Evolutionary conservation across 2,797 vertebrate genomes (phyloP), one percentile per base, ranked within the genome.

Genomic region (Neopelma chrysocephalum): DNA sequence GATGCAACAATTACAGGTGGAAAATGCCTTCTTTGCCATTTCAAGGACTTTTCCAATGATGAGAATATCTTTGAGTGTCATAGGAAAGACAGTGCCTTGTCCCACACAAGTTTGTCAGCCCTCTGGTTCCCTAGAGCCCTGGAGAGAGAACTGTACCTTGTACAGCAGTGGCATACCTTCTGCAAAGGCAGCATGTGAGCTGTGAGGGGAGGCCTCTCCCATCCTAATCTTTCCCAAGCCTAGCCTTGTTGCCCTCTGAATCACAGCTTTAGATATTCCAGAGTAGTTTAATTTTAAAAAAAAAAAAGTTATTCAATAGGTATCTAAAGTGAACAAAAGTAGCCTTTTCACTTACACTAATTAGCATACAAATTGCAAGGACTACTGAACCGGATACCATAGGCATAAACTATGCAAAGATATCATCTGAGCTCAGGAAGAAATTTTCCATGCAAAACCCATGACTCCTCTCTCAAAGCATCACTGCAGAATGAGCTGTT

Each of bases 301-400:
- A 36, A 58, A 43, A 65, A 81, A 51, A 32, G 27, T 25, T 65
- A 47, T 65, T 90, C 62, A 36, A 50, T 22, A 65, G 66, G 53
- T 51, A 77, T 17, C 53, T 70, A 60, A 83, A 89, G 51, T 42
- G 71, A 93, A 81, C 34, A 69, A 56, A 95, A 88, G 25, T 62
- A 88, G 84, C 58, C 72, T 84, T 97, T 96, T 56, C 57, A 69
- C 48, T 89, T 64, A 21, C 2, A 3, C n/a, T 91, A 60, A 93
- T 96, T 93, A 96, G 66, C 91, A 94, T 84, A 88, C 43, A 96
- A 87, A 94, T 94, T 94, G 80, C 93, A 90, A 70, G 54, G 77
- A 83, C 58, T 82, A 27, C 73, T 60, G 88, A 90, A 79, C 42
- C 0, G 1, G 43, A 60, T 82, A 76, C 51, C 34, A 70, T 31